Evolutionary conservation across 1,140 invertebrate genomes (phyloP), one percentile per base, ranked within the genome.

Genomic region (Hylaeus anthracinus): DNA sequence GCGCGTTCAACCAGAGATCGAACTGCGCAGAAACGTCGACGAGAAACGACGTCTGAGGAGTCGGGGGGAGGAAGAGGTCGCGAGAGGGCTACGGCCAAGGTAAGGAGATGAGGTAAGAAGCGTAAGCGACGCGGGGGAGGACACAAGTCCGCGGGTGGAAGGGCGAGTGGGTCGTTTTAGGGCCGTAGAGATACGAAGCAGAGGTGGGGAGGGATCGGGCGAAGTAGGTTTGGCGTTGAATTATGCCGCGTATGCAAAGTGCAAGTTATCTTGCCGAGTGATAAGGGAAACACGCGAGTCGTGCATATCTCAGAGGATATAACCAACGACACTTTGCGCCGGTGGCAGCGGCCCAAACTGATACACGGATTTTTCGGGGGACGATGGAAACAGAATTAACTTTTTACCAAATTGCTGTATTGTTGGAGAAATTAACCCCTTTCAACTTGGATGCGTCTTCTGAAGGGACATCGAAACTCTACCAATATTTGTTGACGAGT

Each of bases 241-340:
- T 92, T 91, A 92, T 92, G 90, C 90, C 88, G 89, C 88, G 90
- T 91, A 92, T 92, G 92, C 90, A 92, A 92, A 92, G 90, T 87
- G 89, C 91, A 84, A 91, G 90, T 89, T 92, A 91, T 92, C 92
- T 91, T 88, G 86, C 81, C 88, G 70, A 91, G 88, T 91, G 92
- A 92, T 92, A 92, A 92, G 91, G 81, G 87, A 90, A 90, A 92
- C 90, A 92, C 91, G 91, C 90, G 90, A 92, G 88, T 88, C 85
- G 88, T 72, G 89, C 91, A 91, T 92, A 91, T 92, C 91, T 88
- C 90, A 87, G 82, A 82, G 82, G 86, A 89, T 89, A 90, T 88
- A 87, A 89, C 84, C 89, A 88, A 85, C 89, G 89, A 90, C 89
- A 90, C 88, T 90, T 89, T 82, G 81, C 88, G 66, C 56, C 53